Evolutionary conservation across 2,113 vertebrate species (phyloP), one percentile per base, ranked within the genome.

Genomic region (Percina caprodes): DNA sequence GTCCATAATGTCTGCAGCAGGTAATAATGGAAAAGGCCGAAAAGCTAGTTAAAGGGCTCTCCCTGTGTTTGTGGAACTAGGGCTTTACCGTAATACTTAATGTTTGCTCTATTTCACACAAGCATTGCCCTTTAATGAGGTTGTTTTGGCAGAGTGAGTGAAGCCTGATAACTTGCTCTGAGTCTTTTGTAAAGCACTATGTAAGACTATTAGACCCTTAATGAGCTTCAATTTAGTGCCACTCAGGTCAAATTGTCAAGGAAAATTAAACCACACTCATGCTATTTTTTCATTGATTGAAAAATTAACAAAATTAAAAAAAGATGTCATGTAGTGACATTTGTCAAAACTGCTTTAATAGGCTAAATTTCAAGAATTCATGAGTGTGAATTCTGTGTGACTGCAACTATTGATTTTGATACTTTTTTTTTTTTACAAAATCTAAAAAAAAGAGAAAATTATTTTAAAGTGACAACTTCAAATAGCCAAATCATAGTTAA

Each of bases 121-220:
- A 66, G 52, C 45, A 39, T 84, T 80, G 58, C 56, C 78, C 78
- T 86, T 67, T 88, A 77, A 78, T 84, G 74, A 74, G 68, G 72
- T 61, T 86, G 74, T 84, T 81, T 90, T 61, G 56, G 59, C 78
- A 86, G 61, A 77, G n/a, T 1, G 66, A 72, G 35, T 59, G 55
- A 86, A 76, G 56, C 69, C 55, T 77, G 86, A 81, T 8, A 68
- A 68, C 67, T 54, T 49, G 18, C 62, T 75, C 33, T 63, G 39
- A 10, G 0, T 42, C 10, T 69, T 82, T 77, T 77, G 51, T 73
- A 56, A 79, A 76, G 52, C 61, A 69, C 77, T 79, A 63, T 67
- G 62, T 77, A 77, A 67, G 61, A 77, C 72, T 77, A 59, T 77
- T 35, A n/a, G 33, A 39, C 69, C 80, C 49, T 23, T 77, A 5